A percentile compares a stretch with the other conserved stretches of the same genome.
Conservation (phyloP, 2,888 invertebrate genomes). For the Petrophora chlorosata region DNA sequence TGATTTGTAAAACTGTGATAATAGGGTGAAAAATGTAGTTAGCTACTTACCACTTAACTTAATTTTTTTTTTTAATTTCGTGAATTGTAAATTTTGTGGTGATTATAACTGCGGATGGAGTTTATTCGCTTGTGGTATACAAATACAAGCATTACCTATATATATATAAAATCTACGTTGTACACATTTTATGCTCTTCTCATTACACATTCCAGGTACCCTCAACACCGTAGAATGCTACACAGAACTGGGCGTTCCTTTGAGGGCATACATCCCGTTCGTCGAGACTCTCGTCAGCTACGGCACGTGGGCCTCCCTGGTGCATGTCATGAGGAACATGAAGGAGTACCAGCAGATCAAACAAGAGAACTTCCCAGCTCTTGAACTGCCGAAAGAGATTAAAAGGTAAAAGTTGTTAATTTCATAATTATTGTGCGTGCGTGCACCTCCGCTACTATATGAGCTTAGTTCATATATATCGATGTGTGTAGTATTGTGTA, state of each 20-base stretch:
- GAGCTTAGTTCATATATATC: no score
- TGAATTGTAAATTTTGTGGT: no score
- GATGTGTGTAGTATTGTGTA: no score
- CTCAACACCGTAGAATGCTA: conserved; percentile 56
- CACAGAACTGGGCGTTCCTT: conserved; percentile 51
- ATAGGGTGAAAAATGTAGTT: no score
- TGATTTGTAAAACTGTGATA: no score
- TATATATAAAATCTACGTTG: neutral
- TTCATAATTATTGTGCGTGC: no score
- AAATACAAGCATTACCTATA: neutral
- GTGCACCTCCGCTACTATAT: no score
- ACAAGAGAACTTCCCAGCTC: conserved; percentile 44
- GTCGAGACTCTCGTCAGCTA: conserved; percentile 50
- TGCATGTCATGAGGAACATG: conserved; percentile 49
- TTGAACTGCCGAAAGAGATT: conserved; percentile 43
- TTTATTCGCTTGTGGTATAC: no score
- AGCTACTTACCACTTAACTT: no score
- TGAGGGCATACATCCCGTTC: conserved; percentile 50
- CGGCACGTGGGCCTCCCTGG: conserved; percentile 62
- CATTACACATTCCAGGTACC: conserved; percentile 45
- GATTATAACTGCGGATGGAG: no score
- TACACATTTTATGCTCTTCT: neutral
- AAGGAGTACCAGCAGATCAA: conserved; percentile 45
- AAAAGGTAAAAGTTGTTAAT: no score
- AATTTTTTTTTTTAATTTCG: no score